Evolutionary conservation across 1,140 invertebrate genomes (phyloP).

Genomic region (Archegozetes longisetosus): DNA sequence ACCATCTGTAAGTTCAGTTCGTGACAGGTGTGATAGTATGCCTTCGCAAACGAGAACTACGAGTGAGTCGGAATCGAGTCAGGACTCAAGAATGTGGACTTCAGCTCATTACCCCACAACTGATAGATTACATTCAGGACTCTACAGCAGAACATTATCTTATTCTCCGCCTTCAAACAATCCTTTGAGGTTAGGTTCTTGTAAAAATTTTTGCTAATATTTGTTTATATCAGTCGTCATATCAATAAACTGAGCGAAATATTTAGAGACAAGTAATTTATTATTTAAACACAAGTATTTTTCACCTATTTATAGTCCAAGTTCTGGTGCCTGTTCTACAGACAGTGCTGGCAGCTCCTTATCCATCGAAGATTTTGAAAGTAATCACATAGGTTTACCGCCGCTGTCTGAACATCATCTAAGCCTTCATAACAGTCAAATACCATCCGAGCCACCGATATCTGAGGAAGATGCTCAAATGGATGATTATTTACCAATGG

Average conservation of each 20-base stretch:
- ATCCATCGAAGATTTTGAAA: neutral
- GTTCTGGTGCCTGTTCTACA: neutral
- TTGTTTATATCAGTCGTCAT: too few relatives aligned
- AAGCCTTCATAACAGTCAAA: neutral
- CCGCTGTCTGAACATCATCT: neutral
- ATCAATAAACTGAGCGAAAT: too few relatives aligned
- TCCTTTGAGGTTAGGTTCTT: neutral
- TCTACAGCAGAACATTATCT: neutral
- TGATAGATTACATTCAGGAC: neutral
- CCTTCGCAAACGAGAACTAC: neutral
- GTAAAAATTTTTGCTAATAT: too few relatives aligned
- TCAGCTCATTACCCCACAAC: neutral
- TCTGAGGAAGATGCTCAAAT: neutral
- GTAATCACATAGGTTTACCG: neutral
- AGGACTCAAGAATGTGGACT: neutral
- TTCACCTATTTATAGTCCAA: too few relatives aligned
- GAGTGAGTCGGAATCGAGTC: neutral
- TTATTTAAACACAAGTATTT: too few relatives aligned
- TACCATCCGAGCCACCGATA: neutral
- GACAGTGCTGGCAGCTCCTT: neutral
- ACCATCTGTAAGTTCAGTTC: neutral
- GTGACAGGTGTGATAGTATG: neutral
- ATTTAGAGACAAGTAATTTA: too few relatives aligned
- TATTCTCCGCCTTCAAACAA: neutral
- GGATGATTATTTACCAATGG: neutral